Evolutionary conservation across 2,888 invertebrate genomes (phyloP).

Genomic region (Dascillus cervinus): DNA sequence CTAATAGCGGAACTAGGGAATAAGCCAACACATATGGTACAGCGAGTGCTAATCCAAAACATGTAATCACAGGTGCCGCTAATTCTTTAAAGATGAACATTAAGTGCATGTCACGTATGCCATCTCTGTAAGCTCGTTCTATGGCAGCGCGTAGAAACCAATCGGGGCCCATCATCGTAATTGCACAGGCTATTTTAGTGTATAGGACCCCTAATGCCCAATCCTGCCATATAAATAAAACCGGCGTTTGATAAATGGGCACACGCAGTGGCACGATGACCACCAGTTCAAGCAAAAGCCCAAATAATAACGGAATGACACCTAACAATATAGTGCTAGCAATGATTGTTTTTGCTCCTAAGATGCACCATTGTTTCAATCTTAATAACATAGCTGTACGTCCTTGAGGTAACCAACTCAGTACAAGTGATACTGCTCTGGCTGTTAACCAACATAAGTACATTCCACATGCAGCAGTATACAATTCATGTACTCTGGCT

Average conservation of each 20-base stretch:
- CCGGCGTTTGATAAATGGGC: constrained; percentile 84
- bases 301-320: constrained; percentile 86
- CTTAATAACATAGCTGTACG: constrained; percentile 66
- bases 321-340: constrained; percentile 73
- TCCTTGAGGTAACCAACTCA: constrained; percentile 86
- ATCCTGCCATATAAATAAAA: constrained; percentile 86
- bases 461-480: constrained; percentile 90
- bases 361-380: constrained; percentile 62
- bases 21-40: constrained; percentile 89
- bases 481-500: constrained; percentile 77
- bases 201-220: constrained; percentile 98
- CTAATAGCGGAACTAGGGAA: constrained; percentile 61
- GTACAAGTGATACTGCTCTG: constrained; percentile 71
- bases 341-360: constrained; percentile 71
- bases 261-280: constrained; percentile 89
- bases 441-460: constrained; percentile 94
- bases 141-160: constrained; percentile 88
- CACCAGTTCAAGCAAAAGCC: constrained; percentile 84
- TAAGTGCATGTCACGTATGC: constrained; percentile 86
- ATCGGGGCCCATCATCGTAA: constrained; percentile 97
- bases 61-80: constrained; percentile 82
- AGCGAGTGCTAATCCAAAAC: constrained; percentile 82
- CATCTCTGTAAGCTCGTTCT: constrained; percentile 90
- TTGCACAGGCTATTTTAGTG: constrained; percentile 93
- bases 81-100: constrained; percentile 77